Percentiles rank a stretch among this genome's conserved stretches.
Evolutionary conservation across 2,888 invertebrate species (phyloP).

Genomic region (Mesorhabditis belari): DNA sequence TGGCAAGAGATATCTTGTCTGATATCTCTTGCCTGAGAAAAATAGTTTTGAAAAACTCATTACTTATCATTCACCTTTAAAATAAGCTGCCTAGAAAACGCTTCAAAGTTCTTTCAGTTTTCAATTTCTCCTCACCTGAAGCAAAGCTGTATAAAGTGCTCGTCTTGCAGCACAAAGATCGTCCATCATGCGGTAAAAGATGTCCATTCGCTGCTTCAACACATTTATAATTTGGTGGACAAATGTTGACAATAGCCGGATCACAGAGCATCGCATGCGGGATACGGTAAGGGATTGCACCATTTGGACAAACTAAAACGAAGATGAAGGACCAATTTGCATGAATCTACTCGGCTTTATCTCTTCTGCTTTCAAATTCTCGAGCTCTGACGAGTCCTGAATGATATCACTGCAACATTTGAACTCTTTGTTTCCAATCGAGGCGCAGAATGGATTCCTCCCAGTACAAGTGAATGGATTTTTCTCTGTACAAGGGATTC

Average conservation of each 20-base stretch:
- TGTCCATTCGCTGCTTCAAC: constrained; percentile 40
- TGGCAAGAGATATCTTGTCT: too few species aligned
- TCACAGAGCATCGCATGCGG: constrained; percentile 38
- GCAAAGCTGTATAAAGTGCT: constrained; percentile 40
- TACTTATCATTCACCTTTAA: neutral
- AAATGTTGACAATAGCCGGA: constrained; percentile 40
- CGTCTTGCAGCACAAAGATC: constrained; percentile 41
- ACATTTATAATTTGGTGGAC: constrained; percentile 39
- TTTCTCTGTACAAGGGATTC: constrained; percentile 29
- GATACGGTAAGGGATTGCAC: constrained; percentile 37
- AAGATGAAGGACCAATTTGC: neutral
- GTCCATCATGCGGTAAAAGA: constrained; percentile 27
- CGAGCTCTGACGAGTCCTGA: constrained; percentile 32
- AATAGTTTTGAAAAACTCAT: too few species aligned
- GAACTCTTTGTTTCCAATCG: constrained; percentile 19
- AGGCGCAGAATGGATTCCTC: constrained; percentile 37
- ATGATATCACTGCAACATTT: constrained; percentile 39
- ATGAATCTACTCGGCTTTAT: constrained; percentile 29
- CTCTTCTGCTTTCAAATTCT: constrained; percentile 19
- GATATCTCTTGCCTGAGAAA: too few species aligned
- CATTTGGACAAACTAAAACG: constrained; percentile 30
- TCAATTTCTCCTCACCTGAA: constrained; percentile 13
- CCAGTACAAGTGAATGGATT: constrained; percentile 39
- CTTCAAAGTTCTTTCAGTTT: too few species aligned
- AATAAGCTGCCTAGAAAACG: neutral